These are phyloP conservation scores for Tarsius wallacei DNA, from an alignment of 2,797 vertebrate species.

Conservation along the genomic window DNA sequence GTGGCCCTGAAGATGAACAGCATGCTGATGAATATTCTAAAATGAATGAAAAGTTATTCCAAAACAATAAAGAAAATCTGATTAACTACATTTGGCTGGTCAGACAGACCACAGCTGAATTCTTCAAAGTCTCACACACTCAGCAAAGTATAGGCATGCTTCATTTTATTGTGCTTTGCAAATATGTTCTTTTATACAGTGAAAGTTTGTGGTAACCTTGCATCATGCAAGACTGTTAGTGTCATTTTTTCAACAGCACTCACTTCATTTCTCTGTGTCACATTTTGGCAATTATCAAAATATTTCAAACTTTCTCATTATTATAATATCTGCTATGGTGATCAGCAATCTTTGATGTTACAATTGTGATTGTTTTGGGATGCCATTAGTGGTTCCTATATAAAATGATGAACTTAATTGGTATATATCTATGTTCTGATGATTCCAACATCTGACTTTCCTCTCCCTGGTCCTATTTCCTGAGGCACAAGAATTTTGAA, in stretches of 20 bases:
- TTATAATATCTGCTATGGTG: not conserved
- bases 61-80: not conserved
- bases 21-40: not conserved
- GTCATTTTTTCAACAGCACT: too few relatives aligned
- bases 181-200: not conserved
- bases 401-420: not conserved
- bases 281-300: not conserved
- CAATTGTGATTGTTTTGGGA: not conserved
- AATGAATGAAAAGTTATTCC: conserved; percentile 45
- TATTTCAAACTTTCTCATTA: not conserved
- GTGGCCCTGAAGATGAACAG: not conserved
- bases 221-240: not conserved
- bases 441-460: not conserved
- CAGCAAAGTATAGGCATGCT: not conserved
- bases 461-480: not conserved
- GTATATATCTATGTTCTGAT: not conserved
- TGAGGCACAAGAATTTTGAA: not conserved
- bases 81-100: not conserved
- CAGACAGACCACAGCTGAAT: not conserved
- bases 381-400: not conserved
- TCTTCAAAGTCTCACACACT: not conserved
- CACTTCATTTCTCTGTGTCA: not conserved
- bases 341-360: not conserved
- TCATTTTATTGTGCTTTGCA: not conserved
- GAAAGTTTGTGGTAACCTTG: not conserved